A percentile compares a stretch with the other conserved stretches of the same genome.
Evolutionary conservation across 2,888 invertebrate genomes (phyloP).

Genomic region (Limnephilus rhombicus): DNA sequence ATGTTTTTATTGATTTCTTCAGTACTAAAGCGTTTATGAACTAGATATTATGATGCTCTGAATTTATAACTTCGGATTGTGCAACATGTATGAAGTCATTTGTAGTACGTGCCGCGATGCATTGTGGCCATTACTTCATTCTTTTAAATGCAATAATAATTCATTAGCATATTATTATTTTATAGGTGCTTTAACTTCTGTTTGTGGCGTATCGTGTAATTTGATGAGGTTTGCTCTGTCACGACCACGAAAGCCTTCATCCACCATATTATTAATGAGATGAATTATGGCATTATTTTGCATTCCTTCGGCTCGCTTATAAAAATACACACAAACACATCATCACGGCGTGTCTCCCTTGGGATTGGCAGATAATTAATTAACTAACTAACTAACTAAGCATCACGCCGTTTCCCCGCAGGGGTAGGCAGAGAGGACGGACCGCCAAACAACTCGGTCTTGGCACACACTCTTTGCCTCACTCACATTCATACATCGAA

Average conservation of each 20-base stretch:
- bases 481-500: too few species aligned
- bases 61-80: neutral
- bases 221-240: conserved; percentile 18
- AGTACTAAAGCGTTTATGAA: too few species aligned
- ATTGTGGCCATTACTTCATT: neutral
- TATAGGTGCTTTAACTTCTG: neutral
- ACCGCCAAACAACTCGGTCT: too few species aligned
- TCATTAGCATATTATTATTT: neutral
- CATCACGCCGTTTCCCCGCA: too few species aligned
- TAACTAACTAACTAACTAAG: too few species aligned
- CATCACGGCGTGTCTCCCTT: neutral
- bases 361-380: neutral
- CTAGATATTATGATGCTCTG: too few species aligned
- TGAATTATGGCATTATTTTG: neutral
- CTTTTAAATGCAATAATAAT: neutral
- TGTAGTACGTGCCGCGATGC: neutral
- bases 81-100: neutral
- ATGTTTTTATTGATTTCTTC: too few species aligned
- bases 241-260: conserved; percentile 39
- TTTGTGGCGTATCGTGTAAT: conserved; percentile 16
- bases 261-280: neutral
- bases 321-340: neutral
- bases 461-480: too few species aligned
- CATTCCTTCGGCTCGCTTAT: neutral
- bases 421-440: too few species aligned